A percentile compares a stretch with the other conserved stretches of the same genome.
Evolutionary conservation across 2,888 invertebrate species (phyloP).

Genomic region (Drosophila mercatorum): DNA sequence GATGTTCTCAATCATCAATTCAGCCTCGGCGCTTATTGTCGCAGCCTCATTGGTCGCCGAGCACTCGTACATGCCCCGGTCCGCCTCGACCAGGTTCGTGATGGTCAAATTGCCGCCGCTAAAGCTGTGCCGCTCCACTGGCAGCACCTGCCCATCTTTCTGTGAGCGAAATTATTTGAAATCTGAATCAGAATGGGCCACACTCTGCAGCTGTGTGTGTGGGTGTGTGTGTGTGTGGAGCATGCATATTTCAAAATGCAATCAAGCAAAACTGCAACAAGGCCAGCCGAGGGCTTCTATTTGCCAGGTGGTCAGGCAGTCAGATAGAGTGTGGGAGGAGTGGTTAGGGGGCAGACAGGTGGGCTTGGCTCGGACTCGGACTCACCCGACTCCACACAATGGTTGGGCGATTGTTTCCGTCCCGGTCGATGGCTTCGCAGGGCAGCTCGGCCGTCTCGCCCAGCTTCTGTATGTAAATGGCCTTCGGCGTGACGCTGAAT

Average conservation of each 20-base stretch:
- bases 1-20: constrained; percentile 92
- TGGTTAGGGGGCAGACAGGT: too few species aligned
- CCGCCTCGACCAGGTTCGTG: constrained; percentile 91
- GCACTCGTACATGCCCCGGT: constrained; percentile 94
- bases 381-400: constrained; percentile 89
- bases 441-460: constrained; percentile 93
- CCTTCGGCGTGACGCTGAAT: constrained; percentile 92
- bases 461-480: constrained; percentile 92
- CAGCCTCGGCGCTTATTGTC: constrained; percentile 91
- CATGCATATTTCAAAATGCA: constrained; percentile 73
- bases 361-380: constrained; percentile 12
- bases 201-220: constrained; percentile 1
- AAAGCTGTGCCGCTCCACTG: constrained; percentile 88
- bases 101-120: constrained; percentile 93
- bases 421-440: constrained; percentile 91
- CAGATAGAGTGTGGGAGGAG: too few species aligned
- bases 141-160: constrained; percentile 91
- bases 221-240: constrained; percentile 4
- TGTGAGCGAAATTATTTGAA: constrained; percentile 79
- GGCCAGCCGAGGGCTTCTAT: constrained; percentile 26
- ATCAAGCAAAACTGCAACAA: constrained; percentile 56
- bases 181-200: constrained; percentile 22
- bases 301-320: constrained; percentile 19
- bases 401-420: constrained; percentile 87
- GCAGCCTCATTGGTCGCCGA: constrained; percentile 94